Evolutionary conservation across 2,113 vertebrate genomes (phyloP).

Genomic region (Silurus glanis): DNA sequence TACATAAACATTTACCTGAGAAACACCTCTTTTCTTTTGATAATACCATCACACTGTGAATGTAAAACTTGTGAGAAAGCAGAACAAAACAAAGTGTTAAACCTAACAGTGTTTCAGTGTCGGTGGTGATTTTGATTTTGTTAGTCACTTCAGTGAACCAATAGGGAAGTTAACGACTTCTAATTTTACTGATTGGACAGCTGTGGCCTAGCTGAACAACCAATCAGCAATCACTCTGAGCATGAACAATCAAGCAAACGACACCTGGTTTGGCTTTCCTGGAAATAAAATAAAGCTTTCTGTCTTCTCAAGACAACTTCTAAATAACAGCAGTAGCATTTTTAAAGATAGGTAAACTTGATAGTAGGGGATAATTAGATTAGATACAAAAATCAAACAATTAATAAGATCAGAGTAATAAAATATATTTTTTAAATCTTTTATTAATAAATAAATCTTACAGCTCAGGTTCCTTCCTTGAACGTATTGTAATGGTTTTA

Average conservation of each 20-base stretch:
- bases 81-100: slow-evolving; percentile 54
- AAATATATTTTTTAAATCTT: too few relatives aligned
- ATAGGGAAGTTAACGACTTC: slow-evolving; percentile 53
- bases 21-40: slow-evolving; percentile 67
- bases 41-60: slow-evolving; percentile 69
- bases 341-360: neutral
- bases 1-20: slow-evolving; percentile 66
- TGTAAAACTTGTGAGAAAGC: slow-evolving; percentile 45
- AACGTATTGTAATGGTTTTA: too few relatives aligned
- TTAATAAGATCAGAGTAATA: neutral
- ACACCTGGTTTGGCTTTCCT: slow-evolving; percentile 8
- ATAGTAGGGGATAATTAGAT: neutral
- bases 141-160: slow-evolving; percentile 30
- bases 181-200: slow-evolving; percentile 72
- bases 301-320: neutral
- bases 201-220: slow-evolving; percentile 46
- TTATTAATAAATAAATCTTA: too few relatives aligned
- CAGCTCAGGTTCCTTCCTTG: too few relatives aligned
- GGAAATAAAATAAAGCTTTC: neutral
- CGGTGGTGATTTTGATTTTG: slow-evolving; percentile 46
- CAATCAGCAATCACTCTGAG: slow-evolving; percentile 64
- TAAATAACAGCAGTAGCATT: neutral
- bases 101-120: slow-evolving; percentile 52
- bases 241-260: slow-evolving; percentile 19
- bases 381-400: neutral